Evolutionary conservation across 2,797 vertebrate genomes (phyloP).

Genomic region (Poecilia gillii): DNA sequence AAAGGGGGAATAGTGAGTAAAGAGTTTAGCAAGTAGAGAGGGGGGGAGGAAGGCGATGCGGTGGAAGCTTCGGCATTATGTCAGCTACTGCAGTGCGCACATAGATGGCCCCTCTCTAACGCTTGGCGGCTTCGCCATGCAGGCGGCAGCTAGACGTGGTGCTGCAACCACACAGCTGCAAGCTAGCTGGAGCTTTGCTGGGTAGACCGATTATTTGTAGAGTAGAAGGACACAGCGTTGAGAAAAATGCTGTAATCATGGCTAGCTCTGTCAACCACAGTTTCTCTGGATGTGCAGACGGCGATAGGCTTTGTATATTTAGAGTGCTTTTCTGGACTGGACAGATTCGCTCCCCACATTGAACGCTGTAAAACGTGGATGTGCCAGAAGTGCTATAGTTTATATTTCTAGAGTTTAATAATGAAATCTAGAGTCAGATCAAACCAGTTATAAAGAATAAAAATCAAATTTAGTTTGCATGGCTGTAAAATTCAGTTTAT

Average conservation of each 20-base stretch:
- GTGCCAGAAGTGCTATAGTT: background rate
- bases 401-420: background rate
- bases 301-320: no score
- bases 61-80: constrained; percentile 56
- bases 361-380: background rate
- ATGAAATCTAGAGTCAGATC: background rate
- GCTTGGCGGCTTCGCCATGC: constrained; percentile 37
- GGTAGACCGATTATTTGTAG: background rate
- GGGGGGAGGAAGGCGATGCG: constrained; percentile 45
- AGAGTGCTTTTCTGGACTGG: background rate
- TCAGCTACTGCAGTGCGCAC: constrained; percentile 69
- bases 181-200: background rate
- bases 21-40: constrained; percentile 11
- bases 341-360: background rate
- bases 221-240: background rate
- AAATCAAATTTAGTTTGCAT: background rate
- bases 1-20: background rate
- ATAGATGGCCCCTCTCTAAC: constrained; percentile 49
- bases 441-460: background rate
- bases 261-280: background rate
- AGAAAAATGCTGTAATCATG: background rate
- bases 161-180: constrained; percentile 11
- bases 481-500: background rate
- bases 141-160: constrained; percentile 20
- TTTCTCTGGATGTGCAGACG: background rate